Base-by-base conservation (phyloP, 1,140 invertebrate genomes). In the Belonocnema kinseyi region DNA sequence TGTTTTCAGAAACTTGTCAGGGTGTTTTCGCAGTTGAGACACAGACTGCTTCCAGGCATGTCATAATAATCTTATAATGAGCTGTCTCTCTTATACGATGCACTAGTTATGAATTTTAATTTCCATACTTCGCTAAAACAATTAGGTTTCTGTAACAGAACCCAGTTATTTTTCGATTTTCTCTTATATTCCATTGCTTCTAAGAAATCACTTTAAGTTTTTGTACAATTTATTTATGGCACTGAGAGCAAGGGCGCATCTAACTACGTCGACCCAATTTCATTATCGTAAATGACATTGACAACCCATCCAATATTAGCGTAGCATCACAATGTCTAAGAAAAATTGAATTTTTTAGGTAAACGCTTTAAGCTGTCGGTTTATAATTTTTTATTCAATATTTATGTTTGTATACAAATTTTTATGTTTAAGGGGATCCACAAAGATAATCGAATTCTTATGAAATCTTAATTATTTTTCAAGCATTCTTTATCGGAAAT, bases 251-350 rank as follows among this genome's bases (percentile, higher is more conserved):
- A 85, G 83, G 81, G 73, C 83, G 19, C 58, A 71, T 75, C 73
- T 50, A 46, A 73, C 82, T 84, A 84, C 81, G 82, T 80, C 84
- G 83, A 84, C 86, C 80, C 75, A 71, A 81, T 85, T 85, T 14
- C 46, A 61, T 50, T 19, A 11, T 11, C 14, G 12, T 66, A 33
- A 33, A 21, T 66, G 40, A 46, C 40, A 46, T 46, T 51, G 33
- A 54, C 58, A 56, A 19, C 46, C 3, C 58, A 77, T 78, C 40
- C 52, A 26, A 73, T 73, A 5, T 40, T 40, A 26, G 10, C 74
- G 52, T 26, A 10, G 17, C 54, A 19, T 73, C 70, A 33, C 58
- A 84, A 77, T 53, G 81, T 79, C 76, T 77, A 19, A 74, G 76
- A 77, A 78, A 12, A 46, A 17, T 74, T 33, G 12, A 26, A 72